These are phyloP conservation scores for Clupea harengus DNA, from an alignment of 2,113 vertebrate genomes.

Conservation along the genomic window DNA sequence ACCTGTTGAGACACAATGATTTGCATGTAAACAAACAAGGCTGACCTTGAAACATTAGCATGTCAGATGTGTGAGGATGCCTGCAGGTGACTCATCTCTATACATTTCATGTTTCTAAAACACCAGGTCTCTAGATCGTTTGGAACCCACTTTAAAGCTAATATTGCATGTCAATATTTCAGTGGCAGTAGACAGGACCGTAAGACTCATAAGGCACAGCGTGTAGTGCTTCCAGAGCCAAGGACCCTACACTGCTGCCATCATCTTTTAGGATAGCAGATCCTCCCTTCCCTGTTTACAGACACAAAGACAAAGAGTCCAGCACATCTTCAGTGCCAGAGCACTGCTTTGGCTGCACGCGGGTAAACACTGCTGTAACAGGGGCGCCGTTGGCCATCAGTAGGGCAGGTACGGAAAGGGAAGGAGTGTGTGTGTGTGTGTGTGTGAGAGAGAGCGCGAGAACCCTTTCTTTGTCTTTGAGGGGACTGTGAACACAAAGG, in stretches of 20 bases:
- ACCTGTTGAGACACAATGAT: background rate
- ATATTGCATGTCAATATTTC: too few relatives aligned
- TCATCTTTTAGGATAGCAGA: background rate
- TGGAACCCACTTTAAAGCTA: too few relatives aligned
- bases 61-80: background rate
- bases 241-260: background rate
- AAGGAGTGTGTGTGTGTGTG: background rate
- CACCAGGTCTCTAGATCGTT: too few relatives aligned
- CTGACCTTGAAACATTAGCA: background rate
- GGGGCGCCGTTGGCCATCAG: background rate
- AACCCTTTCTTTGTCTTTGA: background rate
- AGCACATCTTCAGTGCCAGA: conserved; percentile 1
- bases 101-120: background rate
- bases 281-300: background rate
- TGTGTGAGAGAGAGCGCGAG: background rate
- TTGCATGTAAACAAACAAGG: background rate
- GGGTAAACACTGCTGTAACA: background rate
- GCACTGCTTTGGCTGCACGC: background rate
- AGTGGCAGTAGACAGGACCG: background rate
- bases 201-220: too few relatives aligned
- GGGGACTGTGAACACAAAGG: background rate
- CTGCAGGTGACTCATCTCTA: background rate
- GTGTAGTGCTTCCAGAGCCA: background rate
- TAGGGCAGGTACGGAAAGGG: background rate
- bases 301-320: background rate